Evolutionary conservation across 2,888 invertebrate genomes (phyloP), one percentile per base, ranked within the genome.

Genomic region (Drosophila silvestris): DNA sequence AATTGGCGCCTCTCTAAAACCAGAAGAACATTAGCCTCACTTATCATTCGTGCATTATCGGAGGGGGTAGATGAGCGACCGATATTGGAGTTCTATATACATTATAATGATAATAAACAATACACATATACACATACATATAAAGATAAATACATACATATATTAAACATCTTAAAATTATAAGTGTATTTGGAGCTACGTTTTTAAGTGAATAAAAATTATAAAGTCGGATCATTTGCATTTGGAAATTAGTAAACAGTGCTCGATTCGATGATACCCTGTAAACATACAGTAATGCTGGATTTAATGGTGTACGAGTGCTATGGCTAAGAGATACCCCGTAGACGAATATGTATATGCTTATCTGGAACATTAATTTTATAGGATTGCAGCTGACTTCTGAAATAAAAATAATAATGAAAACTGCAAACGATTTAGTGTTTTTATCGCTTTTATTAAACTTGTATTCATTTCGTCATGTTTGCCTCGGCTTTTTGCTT

Each of bases 161-260:
- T 82, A 87, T 82, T 85, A 88, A 88, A 88, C 83, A 90, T 68
- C 80, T 77, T 90, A 87, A 87, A 86, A 87, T 90, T 90, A 89
- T 87, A 87, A 87, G 87, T 90, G 91, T 89, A 87, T 87, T 87
- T 87, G 91, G 91, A 88, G 82, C 89, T 88, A 88, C 85, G 79
- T 91, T 91, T 91, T 91, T 90, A 90, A 91, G 89, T 81, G 80
- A 91, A 90, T 82, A 81, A 90, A 87, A 90, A 82, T 82, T 81
- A 86, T 75, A 89, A 86, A 74, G 81, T 81, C 79, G 73, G 72
- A 41, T 33, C 30, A 51, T 37, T 51, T 19, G 51, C 19, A 44
- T 52, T 58, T 69, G 51, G 28, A 41, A 33, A 33, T 50, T 37
- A 14, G 16, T 22, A 14, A 53, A 53, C 4, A 35, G 12, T 16